phyloP scores from a whole-genome alignment of 2,113 vertebrate species.

The Noctilio leporinus region DNA sequence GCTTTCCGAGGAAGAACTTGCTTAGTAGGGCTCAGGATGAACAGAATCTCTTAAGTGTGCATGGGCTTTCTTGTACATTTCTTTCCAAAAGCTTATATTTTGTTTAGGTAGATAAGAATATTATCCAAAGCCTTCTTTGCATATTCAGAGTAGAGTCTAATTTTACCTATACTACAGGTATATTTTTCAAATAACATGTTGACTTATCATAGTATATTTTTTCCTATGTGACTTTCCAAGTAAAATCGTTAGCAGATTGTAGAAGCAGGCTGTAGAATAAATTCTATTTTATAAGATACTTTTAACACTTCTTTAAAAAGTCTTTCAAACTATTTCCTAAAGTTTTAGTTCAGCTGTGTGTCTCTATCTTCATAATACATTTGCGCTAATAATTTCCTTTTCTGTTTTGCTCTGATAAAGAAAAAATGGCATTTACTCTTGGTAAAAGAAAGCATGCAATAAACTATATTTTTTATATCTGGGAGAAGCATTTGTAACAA shows the following conservation, averaged over 20 bases:
- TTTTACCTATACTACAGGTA: neutral
- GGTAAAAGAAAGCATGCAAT: neutral
- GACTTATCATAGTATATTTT: neutral
- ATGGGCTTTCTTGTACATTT: neutral
- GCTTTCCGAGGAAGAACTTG: neutral
- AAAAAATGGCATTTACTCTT: neutral
- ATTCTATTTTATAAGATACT: neutral
- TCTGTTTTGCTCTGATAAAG: neutral
- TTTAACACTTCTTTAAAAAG: neutral
- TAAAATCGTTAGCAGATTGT: neutral
- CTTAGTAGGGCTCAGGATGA: fast-evolving
- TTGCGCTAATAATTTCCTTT: neutral
- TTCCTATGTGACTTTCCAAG: neutral
- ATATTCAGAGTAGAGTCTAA: neutral
- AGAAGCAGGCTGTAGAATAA: neutral
- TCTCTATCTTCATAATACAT: neutral
- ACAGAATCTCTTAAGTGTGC: neutral
- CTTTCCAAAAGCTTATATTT: neutral
- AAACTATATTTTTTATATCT: neutral
- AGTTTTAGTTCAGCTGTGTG: neutral
- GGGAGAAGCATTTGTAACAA: neutral
- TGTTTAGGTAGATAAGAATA: neutral
- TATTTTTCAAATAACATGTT: neutral
- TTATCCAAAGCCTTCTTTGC: neutral
- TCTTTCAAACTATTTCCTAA: neutral